These are phyloP conservation scores for Euschistus heros DNA, from an alignment of 1,140 invertebrate species.

Conservation along the genomic window DNA sequence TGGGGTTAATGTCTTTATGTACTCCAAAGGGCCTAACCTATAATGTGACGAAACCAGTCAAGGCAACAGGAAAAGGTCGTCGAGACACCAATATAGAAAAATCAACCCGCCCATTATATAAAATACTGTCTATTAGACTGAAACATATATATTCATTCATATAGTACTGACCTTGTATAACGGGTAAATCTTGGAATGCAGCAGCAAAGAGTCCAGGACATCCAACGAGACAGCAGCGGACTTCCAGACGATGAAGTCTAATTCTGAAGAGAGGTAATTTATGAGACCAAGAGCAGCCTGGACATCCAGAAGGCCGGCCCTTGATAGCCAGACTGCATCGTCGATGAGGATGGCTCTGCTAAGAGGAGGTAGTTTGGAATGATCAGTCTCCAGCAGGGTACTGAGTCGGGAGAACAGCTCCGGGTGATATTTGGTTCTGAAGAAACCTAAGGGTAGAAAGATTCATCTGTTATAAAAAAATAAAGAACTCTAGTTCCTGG, in stretches of 20 bases:
- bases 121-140: too few species aligned
- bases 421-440: conserved; percentile 62
- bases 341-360: conserved; percentile 64
- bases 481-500: too few species aligned
- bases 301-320: conserved; percentile 34
- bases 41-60: too few species aligned
- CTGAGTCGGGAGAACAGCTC: conserved; percentile 52
- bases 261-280: not conserved
- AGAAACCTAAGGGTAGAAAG: conserved; percentile 42
- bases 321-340: conserved; percentile 66
- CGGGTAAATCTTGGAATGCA: not conserved
- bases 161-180: not conserved
- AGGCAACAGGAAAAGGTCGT: too few species aligned
- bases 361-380: conserved; percentile 39
- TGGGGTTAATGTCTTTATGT: too few species aligned
- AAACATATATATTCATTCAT: too few species aligned
- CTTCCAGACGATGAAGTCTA: conserved; percentile 9
- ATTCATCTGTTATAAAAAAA: too few species aligned
- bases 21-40: too few species aligned
- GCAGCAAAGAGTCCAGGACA: not conserved
- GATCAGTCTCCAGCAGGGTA: conserved; percentile 39
- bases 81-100: too few species aligned
- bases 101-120: too few species aligned
- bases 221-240: not conserved
- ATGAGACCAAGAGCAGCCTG: conserved; percentile 7